A percentile compares a stretch with the other conserved stretches of the same genome.
These are phyloP conservation scores for Ctenicera cuprea DNA, from an alignment of 2,888 invertebrate genomes.

Conservation along the genomic window DNA sequence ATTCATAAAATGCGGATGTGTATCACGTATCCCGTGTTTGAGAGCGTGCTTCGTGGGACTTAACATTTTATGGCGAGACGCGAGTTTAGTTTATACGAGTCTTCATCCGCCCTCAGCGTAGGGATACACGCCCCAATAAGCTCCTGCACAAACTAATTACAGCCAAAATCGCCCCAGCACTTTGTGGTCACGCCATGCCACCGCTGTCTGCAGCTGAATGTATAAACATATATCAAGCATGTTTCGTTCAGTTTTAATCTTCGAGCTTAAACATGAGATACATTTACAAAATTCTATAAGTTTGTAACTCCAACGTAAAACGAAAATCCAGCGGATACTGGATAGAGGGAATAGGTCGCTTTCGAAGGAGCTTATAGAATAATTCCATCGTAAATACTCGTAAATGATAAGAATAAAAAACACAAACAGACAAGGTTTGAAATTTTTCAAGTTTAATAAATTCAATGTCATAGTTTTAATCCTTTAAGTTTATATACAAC, in stretches of 20 bases:
- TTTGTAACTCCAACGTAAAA: no score
- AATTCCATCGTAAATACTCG: no score
- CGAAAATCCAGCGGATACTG: no score
- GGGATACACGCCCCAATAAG: constrained; percentile 40
- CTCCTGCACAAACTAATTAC: constrained; percentile 40
- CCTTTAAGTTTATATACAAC: no score
- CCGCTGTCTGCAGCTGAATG: constrained; percentile 7
- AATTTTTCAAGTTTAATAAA: no score
- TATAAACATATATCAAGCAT: constrained; percentile 5
- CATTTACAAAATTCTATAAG: background rate
- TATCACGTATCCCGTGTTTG: constrained; percentile 19
- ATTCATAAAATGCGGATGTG: constrained; percentile 16
- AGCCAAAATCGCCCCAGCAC: constrained; percentile 29
- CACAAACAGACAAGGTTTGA: no score
- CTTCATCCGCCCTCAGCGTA: constrained; percentile 19
- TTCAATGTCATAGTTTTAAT: no score
- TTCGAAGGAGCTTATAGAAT: no score
- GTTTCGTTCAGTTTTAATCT: constrained; percentile 6
- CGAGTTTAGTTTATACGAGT: constrained; percentile 21
- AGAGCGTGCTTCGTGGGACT: constrained; percentile 7
- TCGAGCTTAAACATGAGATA: background rate
- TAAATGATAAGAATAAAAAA: no score
- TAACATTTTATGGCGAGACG: constrained; percentile 32
- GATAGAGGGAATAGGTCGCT: no score
- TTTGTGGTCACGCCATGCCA: constrained; percentile 28